Base-by-base conservation (phyloP, 2,797 vertebrate genomes). In the Buceros bicornis region DNA sequence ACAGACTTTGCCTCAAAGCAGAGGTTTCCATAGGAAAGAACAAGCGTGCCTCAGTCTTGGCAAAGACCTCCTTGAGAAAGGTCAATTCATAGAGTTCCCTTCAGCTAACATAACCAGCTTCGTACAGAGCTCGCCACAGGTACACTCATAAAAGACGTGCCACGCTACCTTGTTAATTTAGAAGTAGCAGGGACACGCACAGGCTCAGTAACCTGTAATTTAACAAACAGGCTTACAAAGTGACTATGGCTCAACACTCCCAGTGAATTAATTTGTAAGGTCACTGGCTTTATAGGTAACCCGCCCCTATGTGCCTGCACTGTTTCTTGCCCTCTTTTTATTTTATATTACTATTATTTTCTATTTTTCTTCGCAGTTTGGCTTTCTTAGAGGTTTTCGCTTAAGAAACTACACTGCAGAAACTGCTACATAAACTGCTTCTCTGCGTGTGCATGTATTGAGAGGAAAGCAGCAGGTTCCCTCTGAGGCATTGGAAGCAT, bases 1-100 rank as follows among this genome's bases (percentile, higher is more conserved):
- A 78, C 53, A 64, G 87, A 87, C 35, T 79, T 72, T 72, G 80
- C 54, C 87, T 74, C n/a, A n/a, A n/a, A 90, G 57, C 0, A 0
- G 57, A 83, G 48, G 31, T 50, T 56, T 64, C 67, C 54, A 45
- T 3, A 69, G 33, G 45, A 72, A 81, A 78, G 53, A 90, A 62
- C 4, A n/a, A 78, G 35, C 11, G 17, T 7, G 35, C 40, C 72
- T 67, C 64, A 62, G 58, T 21, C 60, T 70, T 53, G 50, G 90
- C 84, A 87, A 78, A 87, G 51, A 67, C 26, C 76, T 82, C 64
- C 53, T 85, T 33, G 16, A 87, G 31, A 74, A 87, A 91, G 31
- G 69, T 28, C 67, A 77, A 3, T 53, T 87, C 51, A 64, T 5
- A 47, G 1, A 5, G 12, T 37, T 45, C n/a, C 48, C 51, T 66